Conservation (phyloP, 2,888 invertebrate genomes). For the Diaprepes abbreviatus region DNA sequence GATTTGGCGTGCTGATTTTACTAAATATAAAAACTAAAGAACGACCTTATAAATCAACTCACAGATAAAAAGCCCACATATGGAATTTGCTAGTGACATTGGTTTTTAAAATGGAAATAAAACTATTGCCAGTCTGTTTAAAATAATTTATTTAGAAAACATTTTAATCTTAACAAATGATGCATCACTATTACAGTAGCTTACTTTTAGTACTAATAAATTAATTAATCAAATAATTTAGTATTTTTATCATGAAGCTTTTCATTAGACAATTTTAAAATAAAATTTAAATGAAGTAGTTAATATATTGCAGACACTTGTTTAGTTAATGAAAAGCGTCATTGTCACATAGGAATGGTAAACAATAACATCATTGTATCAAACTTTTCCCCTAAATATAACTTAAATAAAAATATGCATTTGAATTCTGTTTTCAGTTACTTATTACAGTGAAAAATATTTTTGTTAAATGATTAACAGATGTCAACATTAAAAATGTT, state of each 20-base stretch:
- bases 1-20: slow-evolving; percentile 31
- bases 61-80: slow-evolving; percentile 51
- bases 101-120: slow-evolving; percentile 54
- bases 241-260: slow-evolving; percentile 26
- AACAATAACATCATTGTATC: slow-evolving; percentile 9
- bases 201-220: slow-evolving; percentile 31
- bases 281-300: slow-evolving; percentile 5
- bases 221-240: slow-evolving; percentile 17
- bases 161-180: slow-evolving; percentile 45
- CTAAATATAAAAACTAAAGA: slow-evolving; percentile 36
- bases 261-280: slow-evolving; percentile 31
- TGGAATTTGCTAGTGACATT: slow-evolving; percentile 50
- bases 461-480: too few species aligned
- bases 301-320: slow-evolving; percentile 3
- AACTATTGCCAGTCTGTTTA: slow-evolving; percentile 43
- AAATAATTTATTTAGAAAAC: slow-evolving; percentile 51
- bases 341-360: slow-evolving; percentile 8
- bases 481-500: too few species aligned
- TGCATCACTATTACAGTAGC: slow-evolving; percentile 19
- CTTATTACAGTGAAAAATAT: neutral
- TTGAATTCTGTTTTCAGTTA: too few species aligned
- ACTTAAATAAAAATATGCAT: too few species aligned
- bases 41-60: slow-evolving; percentile 46
- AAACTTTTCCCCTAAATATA: neutral
- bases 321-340: slow-evolving; percentile 14